Evolutionary conservation across 2,113 vertebrate genomes (phyloP), one percentile per base, ranked within the genome.

Genomic region (Cettia cetti): DNA sequence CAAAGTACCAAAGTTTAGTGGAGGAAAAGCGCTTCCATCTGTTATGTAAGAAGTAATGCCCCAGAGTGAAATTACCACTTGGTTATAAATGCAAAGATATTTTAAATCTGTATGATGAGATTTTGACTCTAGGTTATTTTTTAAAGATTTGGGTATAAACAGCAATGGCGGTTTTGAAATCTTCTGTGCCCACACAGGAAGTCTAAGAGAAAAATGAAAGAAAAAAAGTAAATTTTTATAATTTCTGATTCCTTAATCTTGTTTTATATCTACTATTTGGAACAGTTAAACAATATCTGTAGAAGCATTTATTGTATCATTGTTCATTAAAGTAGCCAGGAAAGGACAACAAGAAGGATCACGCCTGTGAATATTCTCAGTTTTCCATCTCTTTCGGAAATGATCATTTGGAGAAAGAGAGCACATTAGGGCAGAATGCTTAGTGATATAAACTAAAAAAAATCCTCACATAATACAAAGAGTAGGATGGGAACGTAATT

Each of bases 311-410:
- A 37, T 37, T 76, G 21, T 49, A 47, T 85, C 10, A 3, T 59
- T 50, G 31, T 76, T 76, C 28, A 85, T 82, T 69, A n/a, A 76
- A 64, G 16, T 37, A 50, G 13, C 49, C 22, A 59, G 27, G 42
- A 79, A 95, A 80, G 17, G 8, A 82, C 47, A 69, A 70, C 9
- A 35, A 31, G 53, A 80, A 90, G 8, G 13, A 49, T 37, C 3
- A 0, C 0, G 3, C 21, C n/a, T 90, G 27, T 68, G 49, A 52
- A 54, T 65, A 5, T 89, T 82, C 72, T 23, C 31, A 79, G 31
- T 76, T 93, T 77, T 94, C n/a, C 39, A 76, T n/a, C 49, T 90
- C 31, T 42, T 94, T 94, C 90, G 31, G 44, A 85, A 85, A 76
- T 60, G 19, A 63, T 42, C 21, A 4, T 28, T 85, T 76, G 66